Evolutionary conservation across 2,888 invertebrate species (phyloP).

Genomic region (Acrobasis suavella): DNA sequence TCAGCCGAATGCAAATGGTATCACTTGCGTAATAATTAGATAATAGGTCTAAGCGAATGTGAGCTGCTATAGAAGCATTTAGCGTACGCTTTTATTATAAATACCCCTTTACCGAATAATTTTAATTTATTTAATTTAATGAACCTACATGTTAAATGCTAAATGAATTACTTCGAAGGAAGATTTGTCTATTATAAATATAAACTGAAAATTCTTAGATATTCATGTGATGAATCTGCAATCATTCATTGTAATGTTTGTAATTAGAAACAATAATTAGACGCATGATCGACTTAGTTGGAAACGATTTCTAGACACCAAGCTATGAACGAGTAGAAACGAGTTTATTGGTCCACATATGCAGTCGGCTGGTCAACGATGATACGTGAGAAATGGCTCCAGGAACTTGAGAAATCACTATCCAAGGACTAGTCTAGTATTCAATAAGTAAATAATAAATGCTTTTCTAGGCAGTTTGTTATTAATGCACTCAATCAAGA

Average conservation of each 20-base stretch:
- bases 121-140: neutral
- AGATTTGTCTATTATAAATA: neutral
- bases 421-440: constrained; percentile 39
- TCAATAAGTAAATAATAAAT: neutral
- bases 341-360: constrained; percentile 79
- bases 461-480: no score
- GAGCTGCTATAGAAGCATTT: constrained; percentile 45
- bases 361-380: constrained; percentile 68
- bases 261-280: constrained; percentile 54
- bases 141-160: no score
- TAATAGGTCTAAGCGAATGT: constrained; percentile 49
- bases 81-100: constrained; percentile 49
- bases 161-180: neutral
- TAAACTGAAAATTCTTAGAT: neutral
- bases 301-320: constrained; percentile 76
- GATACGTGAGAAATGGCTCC: constrained; percentile 71
- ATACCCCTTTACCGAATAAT: constrained; percentile 58
- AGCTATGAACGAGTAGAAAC: constrained; percentile 70
- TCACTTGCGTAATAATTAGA: constrained; percentile 64
- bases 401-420: constrained; percentile 66
- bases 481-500: no score
- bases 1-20: constrained; percentile 55
- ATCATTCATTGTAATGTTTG: neutral
- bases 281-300: constrained; percentile 77
- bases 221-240: neutral